Base-by-base conservation (phyloP, 2,888 invertebrate genomes). In the Epiblema foenella region DNA sequence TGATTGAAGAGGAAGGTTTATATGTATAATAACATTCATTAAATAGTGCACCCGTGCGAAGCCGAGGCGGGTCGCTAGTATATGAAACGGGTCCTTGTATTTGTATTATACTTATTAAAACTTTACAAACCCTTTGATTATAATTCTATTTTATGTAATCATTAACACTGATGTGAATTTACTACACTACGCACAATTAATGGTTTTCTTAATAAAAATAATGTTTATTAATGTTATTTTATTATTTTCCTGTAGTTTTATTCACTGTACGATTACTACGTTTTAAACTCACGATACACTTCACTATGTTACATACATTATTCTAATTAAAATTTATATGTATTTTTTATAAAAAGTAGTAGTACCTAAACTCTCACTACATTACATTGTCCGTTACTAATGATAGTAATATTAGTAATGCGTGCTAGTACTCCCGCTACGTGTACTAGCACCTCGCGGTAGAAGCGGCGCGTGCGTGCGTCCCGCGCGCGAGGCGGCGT, bases 401-500 rank as follows among this genome's bases (percentile, higher is more conserved):
- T 33, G 2, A 33, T 33, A 33, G 8, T 33, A 33, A 8, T 42
- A 29, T 46, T 42, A 29, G 5, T n/a, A 29, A 24, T 20, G 24
- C 60, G 60, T 39, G 42, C 46, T 60, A 59, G 60, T 29, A 29
- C n/a, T 39, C 0, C 9, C 11, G 11, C 11, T 42, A 59, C 58
- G 58, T 37, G 24, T n/a, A 15, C 46, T 24, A 46, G 60, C 54
- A 64, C n/a, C 4, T 0, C 17, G 29, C 5, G 29, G 10, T 58
- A 37, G 18, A 17, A 24, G 54, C 8, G 7, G 39, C 18, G 5
- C 17, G 51, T 29, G 17, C 59, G 65, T 54, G 46, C 37, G 17
- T 18, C 18, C 20, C 18, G 59, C 24, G 42, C 39, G 60, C 9
- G 29, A 2, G 17, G 15, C 24, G 54, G 52, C 64, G 64, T n/a